Evolutionary conservation across 2,113 vertebrate species (phyloP), one percentile per base, ranked within the genome.

Genomic region (rabbit (Oryctolagus cuniculus)): DNA sequence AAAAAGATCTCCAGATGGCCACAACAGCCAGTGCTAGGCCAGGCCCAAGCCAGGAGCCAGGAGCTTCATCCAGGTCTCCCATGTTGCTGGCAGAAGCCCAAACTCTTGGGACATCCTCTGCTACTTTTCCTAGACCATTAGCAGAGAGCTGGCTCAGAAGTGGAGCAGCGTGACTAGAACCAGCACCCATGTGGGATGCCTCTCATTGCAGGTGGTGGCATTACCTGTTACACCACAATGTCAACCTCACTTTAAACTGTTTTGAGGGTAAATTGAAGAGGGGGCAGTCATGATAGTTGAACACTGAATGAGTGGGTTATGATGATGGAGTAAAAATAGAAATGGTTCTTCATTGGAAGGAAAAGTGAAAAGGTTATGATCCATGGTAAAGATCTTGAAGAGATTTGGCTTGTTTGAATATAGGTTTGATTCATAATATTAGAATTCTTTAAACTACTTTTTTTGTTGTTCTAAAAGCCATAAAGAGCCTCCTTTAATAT

Each of bases 361-460:
- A 89, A 34, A 87, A 64, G 34, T 31, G 38, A 79, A 85, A 84
- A 16, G 4, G 5, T 78, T 89, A 27, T 83, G 58, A 90, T 77
- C n/a, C 15, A 8, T 66, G 19, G 24, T 87, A 9, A 67, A 8
- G 81, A 36, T 88, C 34, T 69, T 95, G 51, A 70, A 89, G 72
- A 79, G 29, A 87, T 72, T 82, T 89, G 34, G 17, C 51, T 80
- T 61, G 51, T 95, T 77, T 93, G 77, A 74, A 31, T 74, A 3
- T 78, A 74, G 16, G 24, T 34, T 85, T 79, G 29, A 74, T 15
- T 70, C 61, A 51, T 10, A 87, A 6, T 55, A 64, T n/a, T 86
- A 63, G 85, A 91, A 95, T 95, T 94, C 67, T 36, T 91, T 34
- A 9, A 85, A 83, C 51, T 79, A n/a, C 21, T 51, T 55, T 73